Percentiles rank a stretch among this genome's conserved stretches.
These are phyloP conservation scores for Chaetops frenatus DNA, from an alignment of 2,113 vertebrate species.

Conservation along the genomic window DNA sequence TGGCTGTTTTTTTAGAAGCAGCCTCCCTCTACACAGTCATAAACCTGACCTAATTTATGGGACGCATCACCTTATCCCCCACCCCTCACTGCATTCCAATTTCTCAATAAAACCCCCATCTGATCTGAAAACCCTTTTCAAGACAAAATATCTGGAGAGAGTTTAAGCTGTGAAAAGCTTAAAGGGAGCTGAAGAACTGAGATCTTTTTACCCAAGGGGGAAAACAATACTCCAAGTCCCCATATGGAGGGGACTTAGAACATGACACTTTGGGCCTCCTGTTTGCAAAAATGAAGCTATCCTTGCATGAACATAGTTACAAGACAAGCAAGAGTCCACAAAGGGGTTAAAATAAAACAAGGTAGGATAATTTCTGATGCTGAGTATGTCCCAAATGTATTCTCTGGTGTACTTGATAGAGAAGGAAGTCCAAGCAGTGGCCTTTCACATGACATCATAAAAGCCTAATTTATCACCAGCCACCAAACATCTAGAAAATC, in stretches of 20 bases:
- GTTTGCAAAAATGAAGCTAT: not conserved
- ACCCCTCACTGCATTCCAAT: not conserved
- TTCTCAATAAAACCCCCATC: slow-evolving; percentile 2
- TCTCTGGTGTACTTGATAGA: slow-evolving; percentile 53
- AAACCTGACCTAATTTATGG: slow-evolving; percentile 6
- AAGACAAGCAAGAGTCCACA: not conserved
- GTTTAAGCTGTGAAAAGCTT: not conserved
- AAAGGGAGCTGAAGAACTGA: not conserved
- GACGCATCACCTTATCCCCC: not conserved
- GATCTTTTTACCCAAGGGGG: not conserved
- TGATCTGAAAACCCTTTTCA: not conserved
- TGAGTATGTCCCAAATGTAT: slow-evolving; percentile 60
- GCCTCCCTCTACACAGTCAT: not conserved
- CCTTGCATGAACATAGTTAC: not conserved
- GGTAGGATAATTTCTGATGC: slow-evolving; percentile 11
- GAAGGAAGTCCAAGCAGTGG: slow-evolving; percentile 81
- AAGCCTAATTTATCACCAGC: slow-evolving; percentile 90
- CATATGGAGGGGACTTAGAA: not conserved
- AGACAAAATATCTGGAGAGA: not conserved
- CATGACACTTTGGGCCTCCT: not conserved
- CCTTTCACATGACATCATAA: slow-evolving; percentile 94
- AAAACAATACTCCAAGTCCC: not conserved
- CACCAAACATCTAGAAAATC: slow-evolving; percentile 93
- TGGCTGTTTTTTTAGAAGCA: not conserved
- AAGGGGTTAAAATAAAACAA: slow-evolving; percentile 62